A percentile compares a stretch with the other conserved stretches of the same genome.
These are phyloP conservation scores for Ascidia mentula DNA, from an alignment of 23 tunicate species.

Conservation along the genomic window DNA sequence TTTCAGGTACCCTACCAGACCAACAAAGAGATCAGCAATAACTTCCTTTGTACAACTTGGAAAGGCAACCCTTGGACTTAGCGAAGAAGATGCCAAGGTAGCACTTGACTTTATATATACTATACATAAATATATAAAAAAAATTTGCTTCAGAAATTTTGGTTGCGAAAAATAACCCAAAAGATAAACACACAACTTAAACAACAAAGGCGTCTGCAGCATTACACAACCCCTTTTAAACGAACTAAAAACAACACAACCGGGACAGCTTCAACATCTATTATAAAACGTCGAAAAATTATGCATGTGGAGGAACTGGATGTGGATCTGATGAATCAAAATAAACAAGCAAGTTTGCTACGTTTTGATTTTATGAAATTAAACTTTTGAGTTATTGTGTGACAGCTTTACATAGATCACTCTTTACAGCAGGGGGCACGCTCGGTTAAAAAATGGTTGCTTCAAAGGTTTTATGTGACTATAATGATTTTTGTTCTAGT, in stretches of 20 bases:
- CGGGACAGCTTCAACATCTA: slow-evolving; percentile 13
- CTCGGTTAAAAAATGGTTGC: background rate
- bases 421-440: background rate
- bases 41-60: slow-evolving; percentile 10
- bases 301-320: slow-evolving; percentile 10
- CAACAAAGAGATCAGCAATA: slow-evolving; percentile 13
- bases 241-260: slow-evolving; percentile 11
- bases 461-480: background rate
- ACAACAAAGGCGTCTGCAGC: slow-evolving; percentile 14
- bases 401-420: background rate
- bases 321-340: slow-evolving; percentile 25
- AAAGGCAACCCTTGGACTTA: slow-evolving; percentile 4
- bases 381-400: background rate
- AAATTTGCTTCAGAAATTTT: slow-evolving; percentile 13
- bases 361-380: too few relatives aligned
- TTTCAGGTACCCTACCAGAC: slow-evolving; percentile 9
- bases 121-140: background rate
- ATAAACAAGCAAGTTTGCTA: slow-evolving; percentile 12
- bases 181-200: slow-evolving; percentile 3
- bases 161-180: slow-evolving; percentile 16
- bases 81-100: slow-evolving; percentile 20
- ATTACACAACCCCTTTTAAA: background rate
- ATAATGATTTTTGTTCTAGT: slow-evolving; percentile 1
- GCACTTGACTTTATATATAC: background rate
- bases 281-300: slow-evolving; percentile 13